These are phyloP conservation scores for Hirtodrosophila confusa DNA, from an alignment of 2,888 invertebrate genomes.

Conservation along the genomic window DNA sequence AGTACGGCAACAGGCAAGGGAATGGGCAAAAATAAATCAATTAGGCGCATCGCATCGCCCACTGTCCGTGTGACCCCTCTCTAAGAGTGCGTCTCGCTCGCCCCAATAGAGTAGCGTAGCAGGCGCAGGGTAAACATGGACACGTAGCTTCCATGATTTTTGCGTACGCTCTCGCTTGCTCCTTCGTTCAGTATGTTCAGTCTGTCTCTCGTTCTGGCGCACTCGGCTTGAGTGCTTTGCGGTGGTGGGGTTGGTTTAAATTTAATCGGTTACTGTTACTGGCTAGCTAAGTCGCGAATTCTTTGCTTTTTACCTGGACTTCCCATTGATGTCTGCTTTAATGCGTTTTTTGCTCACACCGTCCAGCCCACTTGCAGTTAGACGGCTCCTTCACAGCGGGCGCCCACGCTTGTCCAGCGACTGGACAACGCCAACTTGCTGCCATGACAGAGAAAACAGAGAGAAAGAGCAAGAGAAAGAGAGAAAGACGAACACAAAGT, in stretches of 20 bases:
- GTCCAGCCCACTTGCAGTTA: constrained; percentile 7
- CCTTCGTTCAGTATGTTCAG: neutral
- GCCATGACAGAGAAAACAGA: constrained; percentile 12
- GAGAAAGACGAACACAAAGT: constrained; percentile 3
- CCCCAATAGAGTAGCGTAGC: constrained; percentile 10
- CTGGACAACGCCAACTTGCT: constrained; percentile 4
- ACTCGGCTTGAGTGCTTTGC: constrained; percentile 24
- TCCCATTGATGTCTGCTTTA: constrained; percentile 54
- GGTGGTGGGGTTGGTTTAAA: constrained; percentile 48
- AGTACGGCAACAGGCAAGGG: constrained; percentile 22
- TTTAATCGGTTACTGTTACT: constrained; percentile 72
- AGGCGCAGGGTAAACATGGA: constrained; percentile 16
- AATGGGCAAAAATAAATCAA: constrained; percentile 69
- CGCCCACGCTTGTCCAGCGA: constrained; percentile 30
- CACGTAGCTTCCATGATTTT: constrained; percentile 20
- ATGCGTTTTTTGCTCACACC: constrained; percentile 63
- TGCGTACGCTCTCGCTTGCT: constrained; percentile 17
- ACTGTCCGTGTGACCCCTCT: constrained; percentile 33
- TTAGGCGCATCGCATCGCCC: constrained; percentile 61
- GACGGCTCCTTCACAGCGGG: constrained; percentile 31
- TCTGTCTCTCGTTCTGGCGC: constrained; percentile 19
- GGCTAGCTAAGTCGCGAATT: constrained; percentile 58
- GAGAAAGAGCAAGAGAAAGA: constrained; percentile 4
- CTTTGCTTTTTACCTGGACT: constrained; percentile 37
- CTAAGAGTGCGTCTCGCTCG: constrained; percentile 37